Base-by-base conservation (phyloP, 1,140 invertebrate genomes). In the Sitodiplosis mosellana region DNA sequence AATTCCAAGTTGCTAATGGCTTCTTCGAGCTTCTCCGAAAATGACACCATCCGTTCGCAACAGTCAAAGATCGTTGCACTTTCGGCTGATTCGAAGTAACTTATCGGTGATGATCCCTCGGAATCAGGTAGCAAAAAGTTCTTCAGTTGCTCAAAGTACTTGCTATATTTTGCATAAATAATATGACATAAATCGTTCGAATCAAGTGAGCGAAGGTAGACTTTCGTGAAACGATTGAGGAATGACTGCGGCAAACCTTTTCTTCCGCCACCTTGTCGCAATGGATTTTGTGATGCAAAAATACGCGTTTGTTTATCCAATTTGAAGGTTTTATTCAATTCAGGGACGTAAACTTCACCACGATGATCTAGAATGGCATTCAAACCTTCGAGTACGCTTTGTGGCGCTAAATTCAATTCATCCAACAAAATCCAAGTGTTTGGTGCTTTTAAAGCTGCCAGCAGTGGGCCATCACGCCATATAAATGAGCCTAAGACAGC, bases 301-400 rank as follows among this genome's bases (percentile, higher is more conserved):
- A 99, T 76, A 55, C 83, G 78, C 0, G 91, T 96, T 45, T 73
- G 68, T 48, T 70, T 57, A 50, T 79, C 74, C 0, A 97, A 74
- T 48, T 72, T 67, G 60, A 99, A 99, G 0, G 80, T 86, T 61
- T 77, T 80, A 11, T 82, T 84, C 1, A 99, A 67, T 71, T 99
- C 96, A 1, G 95, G 89, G 47, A 99, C 86, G 59, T 80, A 99
- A 14, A 99, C 77, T 68, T 96, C 91, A 2, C 88, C 89, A 56
- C 95, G 72, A 63, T 99, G 96, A 74, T 99, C 96, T 14, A 99
- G 74, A 63, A 94, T 97, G 2, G 95, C 94, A 67, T 99, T 99
- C 2, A 99, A 70, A 27, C 94, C 94, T 73, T 99, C 96, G 0
- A 99, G 68, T 5, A 99, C 94, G 0, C 93, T 90, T 65, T 99